Evolutionary conservation across 1,140 invertebrate genomes (phyloP), one percentile per base, ranked within the genome.

Genomic region (Goniozus legneri): DNA sequence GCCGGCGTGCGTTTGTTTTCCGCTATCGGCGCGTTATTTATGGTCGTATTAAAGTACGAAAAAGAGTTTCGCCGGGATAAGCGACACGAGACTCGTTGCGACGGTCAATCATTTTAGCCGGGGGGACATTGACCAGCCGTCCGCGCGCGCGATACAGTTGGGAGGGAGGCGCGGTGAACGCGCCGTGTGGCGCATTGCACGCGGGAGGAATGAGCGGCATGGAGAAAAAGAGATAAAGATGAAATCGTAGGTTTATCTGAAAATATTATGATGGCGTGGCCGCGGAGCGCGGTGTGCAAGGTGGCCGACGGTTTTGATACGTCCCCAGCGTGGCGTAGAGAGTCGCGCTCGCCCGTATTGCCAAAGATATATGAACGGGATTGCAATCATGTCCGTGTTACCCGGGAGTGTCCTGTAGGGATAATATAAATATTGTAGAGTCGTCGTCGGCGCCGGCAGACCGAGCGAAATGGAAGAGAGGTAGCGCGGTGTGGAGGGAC

Each of bases 341-440:
- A 62, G 48, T 54, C 58, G 58, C 46, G 55, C 54, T 47, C 49
- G 61, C 49, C 57, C 54, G 54, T 73, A 71, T 60, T 66, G 44
- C 54, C 50, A 31, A 54, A 65, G 64, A 74, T 71, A 67, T 73
- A 73, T 61, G 66, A 69, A 67, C 62, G 60, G 71, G 64, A 73
- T 74, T 68, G 67, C 70, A 74, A 74, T 74, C 70, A 71, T 71
- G 67, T 64, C 60, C 67, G 58, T 62, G 68, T 67, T 71, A 65
- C 62, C 52, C 59, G 60, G 45, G 64, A 70, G 64, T 67, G 67
- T 66, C 70, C 71, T 68, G 61, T 65, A 65, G 69, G 70, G 67
- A 74, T 74, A 71, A 70, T 70, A 72, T 71, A 71, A 73, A 74
- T 74, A 74, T 71, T 68, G 67, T 63, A 71, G 56, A 62, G 62